Conservation (phyloP, 2,113 vertebrate species). For the Lamprologus lemairii region DNA sequence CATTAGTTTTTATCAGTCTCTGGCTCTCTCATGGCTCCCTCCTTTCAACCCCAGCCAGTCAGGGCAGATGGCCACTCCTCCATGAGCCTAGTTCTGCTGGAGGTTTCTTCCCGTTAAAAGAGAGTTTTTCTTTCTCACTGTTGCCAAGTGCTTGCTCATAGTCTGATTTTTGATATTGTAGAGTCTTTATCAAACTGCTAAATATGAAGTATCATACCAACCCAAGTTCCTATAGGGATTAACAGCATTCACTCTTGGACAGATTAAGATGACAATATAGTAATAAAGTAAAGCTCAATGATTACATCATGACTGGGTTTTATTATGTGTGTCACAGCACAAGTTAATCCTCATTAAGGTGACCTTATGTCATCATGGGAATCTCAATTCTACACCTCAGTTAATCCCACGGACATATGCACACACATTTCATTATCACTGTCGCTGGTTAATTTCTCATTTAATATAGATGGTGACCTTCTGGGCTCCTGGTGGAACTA, state of each 20-base stretch:
- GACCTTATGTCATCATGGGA: not conserved
- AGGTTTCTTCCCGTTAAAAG: not conserved
- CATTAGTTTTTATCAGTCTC: not conserved
- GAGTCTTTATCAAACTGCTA: not conserved
- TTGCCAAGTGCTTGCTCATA: not conserved
- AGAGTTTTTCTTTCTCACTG: not conserved
- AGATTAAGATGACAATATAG: not conserved
- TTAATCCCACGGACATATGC: not conserved
- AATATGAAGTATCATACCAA: not conserved
- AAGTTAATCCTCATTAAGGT: not conserved
- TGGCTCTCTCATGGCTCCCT: not conserved
- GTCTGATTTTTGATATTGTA: not conserved
- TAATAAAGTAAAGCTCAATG: not conserved
- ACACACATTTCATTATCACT: not conserved
- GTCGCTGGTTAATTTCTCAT: slow-evolving; percentile 2
- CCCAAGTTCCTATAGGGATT: not conserved
- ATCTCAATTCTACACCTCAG: not conserved
- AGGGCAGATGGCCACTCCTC: fast-evolving
- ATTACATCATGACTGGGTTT: not conserved
- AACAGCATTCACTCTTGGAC: not conserved
- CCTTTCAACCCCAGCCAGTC: fast-evolving
- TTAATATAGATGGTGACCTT: slow-evolving; percentile 21
- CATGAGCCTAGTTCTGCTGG: not conserved
- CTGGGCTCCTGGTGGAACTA: not conserved
- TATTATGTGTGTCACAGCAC: not conserved